Evolutionary conservation across 2,113 vertebrate species (phyloP).

Genomic region (Corythaeola cristata): DNA sequence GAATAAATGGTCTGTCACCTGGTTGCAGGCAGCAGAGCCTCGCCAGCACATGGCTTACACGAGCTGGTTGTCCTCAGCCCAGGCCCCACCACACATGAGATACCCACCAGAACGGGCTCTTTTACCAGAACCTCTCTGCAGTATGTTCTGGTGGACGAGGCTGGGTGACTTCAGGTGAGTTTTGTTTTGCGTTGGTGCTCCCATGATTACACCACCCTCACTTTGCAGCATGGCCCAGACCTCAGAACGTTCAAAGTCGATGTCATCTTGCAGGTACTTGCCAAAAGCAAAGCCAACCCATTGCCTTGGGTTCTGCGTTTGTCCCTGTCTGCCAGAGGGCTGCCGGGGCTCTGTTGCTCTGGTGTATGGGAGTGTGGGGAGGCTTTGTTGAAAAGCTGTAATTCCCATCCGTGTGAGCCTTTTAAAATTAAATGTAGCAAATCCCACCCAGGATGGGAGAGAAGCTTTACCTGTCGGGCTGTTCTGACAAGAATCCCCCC

Average conservation of each 20-base stretch:
- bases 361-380: not conserved
- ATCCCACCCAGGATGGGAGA: not conserved
- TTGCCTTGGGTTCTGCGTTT: not conserved
- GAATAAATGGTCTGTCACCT: not conserved
- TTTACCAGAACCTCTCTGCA: not conserved
- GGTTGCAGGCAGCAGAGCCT: not conserved
- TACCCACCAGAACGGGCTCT: not conserved
- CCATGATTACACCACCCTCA: not conserved
- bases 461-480: not conserved
- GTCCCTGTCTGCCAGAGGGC: not conserved
- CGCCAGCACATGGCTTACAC: not conserved
- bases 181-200: not conserved
- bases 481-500: not conserved
- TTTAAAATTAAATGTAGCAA: not conserved
- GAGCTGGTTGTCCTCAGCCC: not conserved
- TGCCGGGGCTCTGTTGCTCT: not conserved
- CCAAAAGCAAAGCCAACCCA: not conserved
- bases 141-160: not conserved
- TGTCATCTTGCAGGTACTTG: rapidly evolving
- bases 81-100: not conserved
- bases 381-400: not conserved
- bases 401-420: not conserved
- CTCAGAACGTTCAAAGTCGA: not conserved
- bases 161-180: not conserved
- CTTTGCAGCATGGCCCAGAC: not conserved